phyloP scores from a whole-genome alignment of 2,888 invertebrate genomes.

The Pardosa pseudoannulata region DNA sequence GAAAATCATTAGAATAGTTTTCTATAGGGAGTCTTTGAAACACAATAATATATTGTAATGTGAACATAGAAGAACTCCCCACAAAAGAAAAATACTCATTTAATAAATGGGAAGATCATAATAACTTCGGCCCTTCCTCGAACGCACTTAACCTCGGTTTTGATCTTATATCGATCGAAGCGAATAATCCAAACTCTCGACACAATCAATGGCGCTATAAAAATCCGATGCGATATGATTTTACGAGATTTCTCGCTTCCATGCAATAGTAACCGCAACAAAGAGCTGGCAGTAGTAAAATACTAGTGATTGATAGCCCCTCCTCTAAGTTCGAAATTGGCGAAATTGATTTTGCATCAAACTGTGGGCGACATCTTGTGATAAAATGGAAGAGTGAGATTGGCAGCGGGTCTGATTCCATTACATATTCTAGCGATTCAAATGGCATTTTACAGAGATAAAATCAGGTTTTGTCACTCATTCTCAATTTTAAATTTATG shows the following conservation, averaged over 20 bases:
- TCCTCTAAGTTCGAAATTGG: slow-evolving; percentile 2
- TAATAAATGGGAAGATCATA: neutral
- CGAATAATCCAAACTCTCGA: neutral
- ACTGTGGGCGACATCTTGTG: neutral
- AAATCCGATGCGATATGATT: neutral
- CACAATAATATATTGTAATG: too few species aligned
- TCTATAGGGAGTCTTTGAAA: too few species aligned
- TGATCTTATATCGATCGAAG: neutral
- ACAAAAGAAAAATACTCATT: too few species aligned
- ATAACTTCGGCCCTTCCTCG: neutral
- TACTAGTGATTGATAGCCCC: neutral
- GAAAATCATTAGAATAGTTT: too few species aligned
- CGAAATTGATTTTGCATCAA: slow-evolving; percentile 9
- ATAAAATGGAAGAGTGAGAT: neutral
- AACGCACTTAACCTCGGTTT: neutral
- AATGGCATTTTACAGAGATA: too few species aligned
- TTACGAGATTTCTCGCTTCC: neutral
- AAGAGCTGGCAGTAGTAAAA: neutral
- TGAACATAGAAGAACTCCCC: too few species aligned
- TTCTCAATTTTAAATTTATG: too few species aligned
- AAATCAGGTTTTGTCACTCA: too few species aligned
- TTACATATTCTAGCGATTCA: neutral
- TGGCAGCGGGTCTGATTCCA: neutral
- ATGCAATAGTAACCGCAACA: neutral
- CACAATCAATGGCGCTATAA: neutral